Evolutionary conservation across 2,888 invertebrate species (phyloP).

Genomic region (Limnephilus lunatus): DNA sequence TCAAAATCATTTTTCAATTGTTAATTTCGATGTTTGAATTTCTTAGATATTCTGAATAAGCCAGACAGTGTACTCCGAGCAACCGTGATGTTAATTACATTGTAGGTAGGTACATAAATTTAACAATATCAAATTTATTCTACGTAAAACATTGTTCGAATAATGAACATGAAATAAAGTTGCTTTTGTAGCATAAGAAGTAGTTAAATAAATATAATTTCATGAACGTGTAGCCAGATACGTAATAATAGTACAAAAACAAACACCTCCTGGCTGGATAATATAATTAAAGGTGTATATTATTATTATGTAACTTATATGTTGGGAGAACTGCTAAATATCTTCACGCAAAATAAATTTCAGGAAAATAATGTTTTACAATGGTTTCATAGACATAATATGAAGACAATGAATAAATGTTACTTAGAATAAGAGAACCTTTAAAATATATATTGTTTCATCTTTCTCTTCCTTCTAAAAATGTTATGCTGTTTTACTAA

Average conservation of each 20-base stretch:
- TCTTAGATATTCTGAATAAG: background rate
- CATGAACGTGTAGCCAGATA: no score
- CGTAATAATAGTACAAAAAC: no score
- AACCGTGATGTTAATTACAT: background rate
- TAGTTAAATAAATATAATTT: background rate
- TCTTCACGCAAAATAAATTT: no score
- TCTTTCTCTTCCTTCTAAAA: background rate
- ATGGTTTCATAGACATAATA: background rate
- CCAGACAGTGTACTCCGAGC: background rate
- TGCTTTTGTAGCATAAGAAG: background rate
- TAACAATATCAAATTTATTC: background rate
- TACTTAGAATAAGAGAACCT: background rate
- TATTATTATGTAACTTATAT: no score
- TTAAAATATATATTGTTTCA: background rate
- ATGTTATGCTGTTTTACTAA: background rate
- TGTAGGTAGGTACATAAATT: background rate
- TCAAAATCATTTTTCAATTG: no score
- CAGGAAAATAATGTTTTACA: background rate
- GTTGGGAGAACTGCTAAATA: background rate
- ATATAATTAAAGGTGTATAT: no score
- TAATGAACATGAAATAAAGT: background rate
- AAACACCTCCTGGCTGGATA: no score
- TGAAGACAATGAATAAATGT: background rate
- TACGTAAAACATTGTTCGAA: background rate
- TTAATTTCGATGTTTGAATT: background rate